These are phyloP conservation scores for Thalassophryne amazonica DNA, from an alignment of 2,797 vertebrate species.

Conservation along the genomic window DNA sequence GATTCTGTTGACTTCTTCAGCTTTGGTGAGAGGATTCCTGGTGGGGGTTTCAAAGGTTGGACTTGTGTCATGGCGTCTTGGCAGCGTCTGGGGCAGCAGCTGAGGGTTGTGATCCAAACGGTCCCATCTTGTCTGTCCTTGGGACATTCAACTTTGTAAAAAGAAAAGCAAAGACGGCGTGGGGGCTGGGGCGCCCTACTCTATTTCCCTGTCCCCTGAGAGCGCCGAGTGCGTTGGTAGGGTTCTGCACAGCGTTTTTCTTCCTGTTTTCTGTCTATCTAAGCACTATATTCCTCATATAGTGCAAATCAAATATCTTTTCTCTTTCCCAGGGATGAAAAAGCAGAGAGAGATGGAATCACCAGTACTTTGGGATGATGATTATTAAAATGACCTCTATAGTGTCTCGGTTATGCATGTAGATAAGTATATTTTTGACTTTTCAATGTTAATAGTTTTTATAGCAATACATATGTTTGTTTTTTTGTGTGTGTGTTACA, in stretches of 20 bases:
- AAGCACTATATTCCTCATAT: conserved; percentile 29
- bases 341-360: conserved; percentile 52
- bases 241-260: conserved; percentile 33
- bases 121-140: conserved; percentile 16
- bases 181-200: too few species aligned
- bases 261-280: conserved; percentile 27
- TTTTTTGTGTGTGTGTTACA: conserved; percentile 52
- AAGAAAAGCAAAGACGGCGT: conserved; percentile 1
- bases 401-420: conserved; percentile 47
- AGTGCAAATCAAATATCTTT: conserved; percentile 49
- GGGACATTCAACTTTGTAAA: conserved; percentile 55
- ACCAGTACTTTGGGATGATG: conserved; percentile 42
- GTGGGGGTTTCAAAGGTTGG: background rate
- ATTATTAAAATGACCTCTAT: conserved; percentile 59
- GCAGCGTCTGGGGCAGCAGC: conserved; percentile 30
- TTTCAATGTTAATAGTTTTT: conserved; percentile 55
- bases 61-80: conserved; percentile 46
- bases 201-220: background rate
- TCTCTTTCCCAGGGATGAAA: conserved; percentile 38
- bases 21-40: conserved; percentile 58
- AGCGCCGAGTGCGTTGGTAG: conserved; percentile 16
- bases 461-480: conserved; percentile 66
- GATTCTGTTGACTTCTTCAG: conserved; percentile 26
- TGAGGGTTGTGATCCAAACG: too few species aligned
- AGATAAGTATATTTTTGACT: conserved; percentile 55